phyloP scores from a whole-genome alignment of 2,113 vertebrate species.

The Microtus ochrogaster region DNA sequence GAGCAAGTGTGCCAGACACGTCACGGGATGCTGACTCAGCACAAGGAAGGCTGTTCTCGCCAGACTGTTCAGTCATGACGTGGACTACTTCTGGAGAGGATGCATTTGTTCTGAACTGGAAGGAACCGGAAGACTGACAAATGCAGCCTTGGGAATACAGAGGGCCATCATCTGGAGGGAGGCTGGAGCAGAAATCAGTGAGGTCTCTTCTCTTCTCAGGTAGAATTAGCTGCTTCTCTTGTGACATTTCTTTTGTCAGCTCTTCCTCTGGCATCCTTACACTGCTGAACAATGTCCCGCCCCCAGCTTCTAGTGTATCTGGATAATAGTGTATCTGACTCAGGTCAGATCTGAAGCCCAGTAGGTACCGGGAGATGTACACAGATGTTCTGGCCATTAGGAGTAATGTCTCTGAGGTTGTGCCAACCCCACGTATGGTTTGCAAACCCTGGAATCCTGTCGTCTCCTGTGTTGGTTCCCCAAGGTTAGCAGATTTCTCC shows the following conservation, averaged over 20 bases:
- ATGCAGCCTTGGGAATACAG: background rate
- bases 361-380: accelerated
- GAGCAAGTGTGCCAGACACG: background rate
- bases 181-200: background rate
- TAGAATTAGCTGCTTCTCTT: background rate
- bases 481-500: background rate
- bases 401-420: background rate
- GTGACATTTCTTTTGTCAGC: background rate
- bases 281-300: accelerated
- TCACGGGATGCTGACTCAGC: background rate
- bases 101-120: accelerated
- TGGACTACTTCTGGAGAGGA: background rate
- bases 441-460: background rate
- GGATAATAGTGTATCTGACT: too few relatives aligned
- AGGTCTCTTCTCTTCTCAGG: background rate
- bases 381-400: accelerated
- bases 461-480: background rate
- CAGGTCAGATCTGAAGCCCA: background rate
- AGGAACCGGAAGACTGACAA: background rate
- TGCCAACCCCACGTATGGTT: accelerated
- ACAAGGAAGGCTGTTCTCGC: background rate
- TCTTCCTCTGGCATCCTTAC: background rate
- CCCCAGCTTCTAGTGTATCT: background rate
- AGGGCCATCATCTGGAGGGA: background rate
- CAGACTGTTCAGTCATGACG: background rate